Evolutionary conservation across 2,797 vertebrate genomes (phyloP).

Genomic region (Emydoidea blandingii): DNA sequence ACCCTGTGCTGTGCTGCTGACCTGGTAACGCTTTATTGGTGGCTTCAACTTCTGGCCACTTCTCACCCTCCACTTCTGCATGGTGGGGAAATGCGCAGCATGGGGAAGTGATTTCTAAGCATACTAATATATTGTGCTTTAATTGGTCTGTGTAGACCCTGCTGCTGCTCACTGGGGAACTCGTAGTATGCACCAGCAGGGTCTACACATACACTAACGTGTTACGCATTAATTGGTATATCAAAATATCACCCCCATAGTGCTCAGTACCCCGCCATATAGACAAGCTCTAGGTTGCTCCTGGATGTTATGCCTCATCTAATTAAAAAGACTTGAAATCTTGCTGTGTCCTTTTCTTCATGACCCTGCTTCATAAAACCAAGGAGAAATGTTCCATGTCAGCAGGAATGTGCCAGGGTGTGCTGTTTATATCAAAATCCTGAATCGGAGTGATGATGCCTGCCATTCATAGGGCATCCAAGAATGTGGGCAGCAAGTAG

Average conservation of each 20-base stretch:
- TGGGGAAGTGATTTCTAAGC: not conserved
- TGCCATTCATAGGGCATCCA: not conserved
- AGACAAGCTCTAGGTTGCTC: not conserved
- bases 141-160: not conserved
- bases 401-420: not conserved
- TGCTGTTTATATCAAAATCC: accelerated
- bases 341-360: accelerated
- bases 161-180: not conserved
- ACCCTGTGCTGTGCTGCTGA: not conserved
- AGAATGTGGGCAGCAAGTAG: not conserved
- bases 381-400: slow-evolving; percentile 4
- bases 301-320: not conserved
- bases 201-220: not conserved
- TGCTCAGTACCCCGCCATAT: not conserved
- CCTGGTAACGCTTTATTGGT: not conserved
- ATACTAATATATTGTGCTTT: not conserved
- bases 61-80: not conserved
- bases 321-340: not conserved
- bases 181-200: not conserved
- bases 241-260: not conserved
- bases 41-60: not conserved
- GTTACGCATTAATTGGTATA: not conserved
- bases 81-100: not conserved
- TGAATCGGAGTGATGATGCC: not conserved
- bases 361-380: not conserved